phyloP scores from a whole-genome alignment of 2,888 invertebrate genomes.

The Ypsolopha scabrella region DNA sequence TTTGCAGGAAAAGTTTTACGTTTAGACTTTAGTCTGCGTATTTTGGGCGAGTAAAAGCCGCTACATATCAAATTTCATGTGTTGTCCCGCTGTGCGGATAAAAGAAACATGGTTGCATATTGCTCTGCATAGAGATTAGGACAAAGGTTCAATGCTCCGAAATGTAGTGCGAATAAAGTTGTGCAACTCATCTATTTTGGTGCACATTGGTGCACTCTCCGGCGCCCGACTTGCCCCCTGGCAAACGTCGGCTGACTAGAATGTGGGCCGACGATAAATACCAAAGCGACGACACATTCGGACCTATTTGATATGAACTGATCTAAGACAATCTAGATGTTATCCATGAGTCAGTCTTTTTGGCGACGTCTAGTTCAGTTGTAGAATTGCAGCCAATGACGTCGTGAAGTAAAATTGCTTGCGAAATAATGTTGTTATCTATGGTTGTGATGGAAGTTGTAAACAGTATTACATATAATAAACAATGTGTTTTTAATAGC shows the following conservation, averaged over 20 bases:
- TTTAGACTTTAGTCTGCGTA: no score
- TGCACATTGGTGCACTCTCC: slow-evolving; percentile 39
- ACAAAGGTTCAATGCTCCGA: slow-evolving; percentile 61
- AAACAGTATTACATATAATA: no score
- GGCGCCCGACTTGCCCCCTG: slow-evolving; percentile 23
- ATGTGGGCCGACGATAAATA: slow-evolving; percentile 42
- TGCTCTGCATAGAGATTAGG: slow-evolving; percentile 43
- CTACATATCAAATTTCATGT: background rate
- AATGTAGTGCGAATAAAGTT: slow-evolving; percentile 60
- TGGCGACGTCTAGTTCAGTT: no score
- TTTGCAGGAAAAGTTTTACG: no score
- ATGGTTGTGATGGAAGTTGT: no score
- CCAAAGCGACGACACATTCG: slow-evolving; percentile 16
- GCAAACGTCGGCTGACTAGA: slow-evolving; percentile 16
- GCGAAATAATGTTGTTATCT: no score
- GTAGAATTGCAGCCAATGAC: no score
- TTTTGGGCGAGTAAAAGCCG: background rate
- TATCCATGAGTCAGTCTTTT: no score
- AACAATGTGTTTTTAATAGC: no score
- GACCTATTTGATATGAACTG: background rate
- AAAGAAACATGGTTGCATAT: background rate
- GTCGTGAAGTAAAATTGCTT: no score
- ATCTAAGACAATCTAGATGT: background rate
- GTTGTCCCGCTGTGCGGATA: background rate
- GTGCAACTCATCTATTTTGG: slow-evolving; percentile 62